Evolutionary conservation across 2,888 invertebrate genomes (phyloP), one percentile per base, ranked within the genome.

Genomic region (Eledona agricola): DNA sequence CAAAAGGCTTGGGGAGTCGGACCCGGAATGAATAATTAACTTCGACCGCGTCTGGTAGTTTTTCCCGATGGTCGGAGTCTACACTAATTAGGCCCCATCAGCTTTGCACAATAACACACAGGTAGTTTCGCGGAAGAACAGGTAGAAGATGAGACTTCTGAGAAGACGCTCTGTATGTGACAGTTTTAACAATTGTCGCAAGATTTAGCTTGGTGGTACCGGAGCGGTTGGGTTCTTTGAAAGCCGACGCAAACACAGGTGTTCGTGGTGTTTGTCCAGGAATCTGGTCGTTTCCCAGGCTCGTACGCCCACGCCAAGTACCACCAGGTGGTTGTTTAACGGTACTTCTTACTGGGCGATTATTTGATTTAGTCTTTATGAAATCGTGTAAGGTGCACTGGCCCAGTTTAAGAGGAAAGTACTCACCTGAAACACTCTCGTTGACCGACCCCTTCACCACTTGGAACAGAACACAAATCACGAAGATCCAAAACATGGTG

Each of bases 291-390:
- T 16, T 43, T 45, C 34, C 23, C 25, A 45, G 17, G 25, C 34
- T 25, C 3, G 11, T 15, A 31, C 29, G 17, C 17, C 40, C 38
- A 23, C 15, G 13, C 13, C 42, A n/a, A 20, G 42, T 42, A 29
- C 29, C 42, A 42, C 42, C 42, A 42, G 45, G 32, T 45, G 45
- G 45, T 43, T 26, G 26, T 25, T 4, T 45, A 45, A 45, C 45
- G 45, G 45, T 42, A 42, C 42, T n/a, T n/a, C n/a, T n/a, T n/a
- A n/a, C n/a, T n/a, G n/a, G n/a, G n/a, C n/a, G n/a, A n/a, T n/a
- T n/a, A n/a, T n/a, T n/a, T n/a, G n/a, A n/a, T n/a, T n/a, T n/a
- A n/a, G n/a, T n/a, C n/a, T n/a, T n/a, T n/a, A n/a, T n/a, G n/a
- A n/a, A n/a, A n/a, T n/a, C n/a, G n/a, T n/a, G n/a, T n/a, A n/a